Conservation (phyloP, 2,113 vertebrate species). For the Platysternon megacephalum region DNA sequence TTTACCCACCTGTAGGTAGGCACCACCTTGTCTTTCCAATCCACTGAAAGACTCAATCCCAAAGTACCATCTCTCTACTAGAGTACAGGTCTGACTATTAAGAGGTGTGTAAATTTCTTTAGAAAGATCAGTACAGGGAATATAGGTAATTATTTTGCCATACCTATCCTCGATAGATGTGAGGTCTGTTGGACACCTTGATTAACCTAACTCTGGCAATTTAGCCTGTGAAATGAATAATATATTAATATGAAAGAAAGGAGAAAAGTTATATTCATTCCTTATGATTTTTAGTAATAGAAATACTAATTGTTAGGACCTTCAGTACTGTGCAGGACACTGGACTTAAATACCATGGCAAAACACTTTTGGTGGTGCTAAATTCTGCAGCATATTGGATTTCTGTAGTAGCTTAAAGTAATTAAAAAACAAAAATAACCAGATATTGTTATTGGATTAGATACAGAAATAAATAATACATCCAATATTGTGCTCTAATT, state of each 20-base stretch:
- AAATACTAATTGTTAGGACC: neutral
- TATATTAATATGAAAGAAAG: neutral
- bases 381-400: neutral
- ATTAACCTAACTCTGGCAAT: neutral
- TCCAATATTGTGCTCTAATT: neutral
- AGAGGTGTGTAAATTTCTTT: neutral
- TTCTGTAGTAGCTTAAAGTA: neutral
- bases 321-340: accelerated
- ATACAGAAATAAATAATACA: neutral
- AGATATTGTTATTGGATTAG: neutral
- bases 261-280: neutral
- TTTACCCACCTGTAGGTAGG: neutral
- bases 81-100: too few relatives aligned
- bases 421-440: neutral
- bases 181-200: neutral
- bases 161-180: neutral
- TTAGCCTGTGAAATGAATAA: neutral
- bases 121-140: neutral
- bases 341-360: neutral
- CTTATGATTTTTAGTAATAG: neutral
- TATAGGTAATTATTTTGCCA: neutral
- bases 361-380: neutral
- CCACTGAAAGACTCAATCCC: neutral
- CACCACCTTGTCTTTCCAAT: neutral
- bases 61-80: neutral